Evolutionary conservation across 2,888 invertebrate species (phyloP).

Genomic region (Amphipoea lucens): DNA sequence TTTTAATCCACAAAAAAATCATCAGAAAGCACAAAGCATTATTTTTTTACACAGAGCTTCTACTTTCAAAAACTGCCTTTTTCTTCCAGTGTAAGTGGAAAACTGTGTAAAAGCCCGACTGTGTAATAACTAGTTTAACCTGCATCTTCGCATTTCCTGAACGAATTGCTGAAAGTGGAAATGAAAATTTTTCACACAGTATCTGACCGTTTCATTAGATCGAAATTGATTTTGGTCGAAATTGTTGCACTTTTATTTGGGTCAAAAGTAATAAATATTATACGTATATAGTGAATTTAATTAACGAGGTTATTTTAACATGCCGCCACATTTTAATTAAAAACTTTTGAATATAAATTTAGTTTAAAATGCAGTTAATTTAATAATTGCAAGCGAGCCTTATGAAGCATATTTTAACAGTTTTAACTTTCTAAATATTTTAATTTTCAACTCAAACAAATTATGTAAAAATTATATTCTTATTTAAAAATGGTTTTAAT

Average conservation of each 20-base stretch:
- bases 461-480: neutral
- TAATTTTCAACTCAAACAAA: neutral
- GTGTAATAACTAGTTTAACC: constrained; percentile 32
- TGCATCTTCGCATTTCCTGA: constrained; percentile 40
- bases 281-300: neutral
- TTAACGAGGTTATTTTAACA: neutral
- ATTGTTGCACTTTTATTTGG: neutral
- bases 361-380: neutral
- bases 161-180: constrained; percentile 36
- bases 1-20: neutral
- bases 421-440: constrained; percentile 5
- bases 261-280: neutral
- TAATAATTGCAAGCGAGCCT: neutral
- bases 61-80: neutral
- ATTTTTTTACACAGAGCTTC: neutral
- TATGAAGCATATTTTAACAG: neutral
- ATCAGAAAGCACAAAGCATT: constrained; percentile 9
- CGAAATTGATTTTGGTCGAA: neutral
- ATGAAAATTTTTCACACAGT: constrained; percentile 26
- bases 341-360: constrained; percentile 5
- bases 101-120: constrained; percentile 28
- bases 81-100: constrained; percentile 51
- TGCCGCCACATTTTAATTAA: constrained; percentile 4
- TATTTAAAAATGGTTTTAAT: neutral
- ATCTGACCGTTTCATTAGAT: neutral